Base-by-base conservation (phyloP, 2,113 vertebrate species). In the Chamaea fasciata region DNA sequence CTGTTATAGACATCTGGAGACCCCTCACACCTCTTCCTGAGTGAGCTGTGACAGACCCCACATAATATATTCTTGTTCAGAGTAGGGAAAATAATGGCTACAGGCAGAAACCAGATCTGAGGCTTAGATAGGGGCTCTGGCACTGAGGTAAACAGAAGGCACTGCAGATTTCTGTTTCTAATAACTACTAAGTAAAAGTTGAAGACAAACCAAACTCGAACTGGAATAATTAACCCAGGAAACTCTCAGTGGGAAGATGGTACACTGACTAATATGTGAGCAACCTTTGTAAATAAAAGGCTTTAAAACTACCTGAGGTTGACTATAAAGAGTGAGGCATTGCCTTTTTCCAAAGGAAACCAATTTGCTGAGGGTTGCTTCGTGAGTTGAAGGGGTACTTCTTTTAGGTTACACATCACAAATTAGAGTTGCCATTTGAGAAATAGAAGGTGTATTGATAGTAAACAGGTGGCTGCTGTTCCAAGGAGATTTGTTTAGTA, bases 391-490 rank as follows among this genome's bases (percentile, higher is more conserved):
- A 93, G 53, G 62, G 65, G 39, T 57, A 46, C 69, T 85, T 78
- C 74, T 93, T 97, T 96, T 86, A 92, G 92, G 87, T 94, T 88
- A 89, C 74, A 75, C 64, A 74, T 87, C 91, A 63, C 92, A 96
- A 94, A 97, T 97, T 94, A 93, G 93, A 94, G 89, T 47, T 96
- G 89, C 76, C 11, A 8, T 89, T 94, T 55, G 63, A 92, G 95
- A 95, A 96, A 87, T 95, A 88, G 86, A 85, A 96, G 93, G 91
- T 91, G 49, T 90, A 74, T 97, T 97, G 97, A 96, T 97, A 95
- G 94, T 97, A 97, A 97, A 96, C 98, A 98, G 97, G 96, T 98
- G 98, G 96, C 96, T 97, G 49, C 88, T 87, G 86, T 92, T 97
- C 89, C 85, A 77, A 83, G 94, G 95, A 92, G 96, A 94, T 97